Evolutionary conservation across 2,113 vertebrate genomes (phyloP).

Genomic region (Tragelaphus strepsiceros): DNA sequence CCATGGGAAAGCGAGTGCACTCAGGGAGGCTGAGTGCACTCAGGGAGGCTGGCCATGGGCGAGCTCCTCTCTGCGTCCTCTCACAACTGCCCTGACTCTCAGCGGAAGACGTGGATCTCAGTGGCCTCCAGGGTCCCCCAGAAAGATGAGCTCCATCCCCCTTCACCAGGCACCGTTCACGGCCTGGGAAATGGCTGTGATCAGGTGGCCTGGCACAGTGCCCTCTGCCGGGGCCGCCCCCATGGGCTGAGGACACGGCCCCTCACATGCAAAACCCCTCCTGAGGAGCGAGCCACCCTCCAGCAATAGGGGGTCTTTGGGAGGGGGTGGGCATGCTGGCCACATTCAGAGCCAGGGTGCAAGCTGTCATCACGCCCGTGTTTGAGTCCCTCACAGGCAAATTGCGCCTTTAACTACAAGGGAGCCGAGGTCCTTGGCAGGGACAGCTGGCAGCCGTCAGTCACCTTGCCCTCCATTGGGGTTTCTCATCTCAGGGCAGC

Average conservation of each 20-base stretch:
- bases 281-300: rapidly evolving
- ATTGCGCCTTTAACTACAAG: rapidly evolving
- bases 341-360: not conserved
- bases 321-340: not conserved
- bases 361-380: too few species aligned
- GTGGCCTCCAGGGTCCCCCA: not conserved
- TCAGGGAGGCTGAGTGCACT: not conserved
- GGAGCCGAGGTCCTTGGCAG: not conserved
- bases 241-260: not conserved
- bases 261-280: not conserved
- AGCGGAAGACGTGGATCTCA: rapidly evolving
- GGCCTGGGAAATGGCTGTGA: not conserved
- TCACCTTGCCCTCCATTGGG: not conserved
- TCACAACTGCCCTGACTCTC: not conserved
- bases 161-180: not conserved
- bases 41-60: not conserved
- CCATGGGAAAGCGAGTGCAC: rapidly evolving
- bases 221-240: not conserved
- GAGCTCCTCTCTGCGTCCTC: not conserved
- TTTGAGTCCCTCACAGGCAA: rapidly evolving
- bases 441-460: not conserved
- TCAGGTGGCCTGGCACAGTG: not conserved
- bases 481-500: not conserved
- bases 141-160: not conserved
- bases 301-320: not conserved